phyloP scores from a whole-genome alignment of 2,797 vertebrate species.

The Sebastes hopkinsi region DNA sequence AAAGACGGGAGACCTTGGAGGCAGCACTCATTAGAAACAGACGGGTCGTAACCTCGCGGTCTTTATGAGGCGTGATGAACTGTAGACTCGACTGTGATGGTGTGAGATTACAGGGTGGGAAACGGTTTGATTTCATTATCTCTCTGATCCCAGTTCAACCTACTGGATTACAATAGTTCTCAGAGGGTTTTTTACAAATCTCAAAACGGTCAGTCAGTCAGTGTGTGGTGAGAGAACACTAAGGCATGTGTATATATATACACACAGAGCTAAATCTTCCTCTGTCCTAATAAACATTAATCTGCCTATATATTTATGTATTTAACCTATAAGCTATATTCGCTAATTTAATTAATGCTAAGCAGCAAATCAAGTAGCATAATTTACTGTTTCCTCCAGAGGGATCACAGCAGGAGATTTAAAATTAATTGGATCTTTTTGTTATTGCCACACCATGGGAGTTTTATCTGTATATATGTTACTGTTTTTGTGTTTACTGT shows the following conservation, averaged over 20 bases:
- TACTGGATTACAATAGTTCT: constrained; percentile 8
- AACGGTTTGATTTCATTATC: constrained; percentile 24
- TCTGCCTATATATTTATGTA: background rate
- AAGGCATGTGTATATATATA: background rate
- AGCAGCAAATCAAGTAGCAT: background rate
- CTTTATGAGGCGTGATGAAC: background rate
- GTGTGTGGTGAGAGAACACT: background rate
- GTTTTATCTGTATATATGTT: background rate
- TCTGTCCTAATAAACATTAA: background rate
- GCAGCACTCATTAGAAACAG: background rate
- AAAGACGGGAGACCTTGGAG: background rate
- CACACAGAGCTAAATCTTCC: background rate
- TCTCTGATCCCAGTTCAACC: background rate
- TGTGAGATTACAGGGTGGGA: constrained; percentile 17
- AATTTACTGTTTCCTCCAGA: background rate
- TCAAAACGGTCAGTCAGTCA: constrained; percentile 3
- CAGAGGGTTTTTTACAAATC: constrained; percentile 3
- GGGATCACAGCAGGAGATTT: background rate
- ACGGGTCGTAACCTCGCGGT: background rate
- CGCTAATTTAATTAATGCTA: background rate
- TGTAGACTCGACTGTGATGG: background rate
- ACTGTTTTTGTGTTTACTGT: constrained; percentile 15
- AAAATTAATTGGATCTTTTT: constrained; percentile 34
- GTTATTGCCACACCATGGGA: constrained; percentile 1
- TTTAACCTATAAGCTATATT: background rate